phyloP scores from a whole-genome alignment of 2,888 invertebrate genomes.

The Drosophila siamana region DNA sequence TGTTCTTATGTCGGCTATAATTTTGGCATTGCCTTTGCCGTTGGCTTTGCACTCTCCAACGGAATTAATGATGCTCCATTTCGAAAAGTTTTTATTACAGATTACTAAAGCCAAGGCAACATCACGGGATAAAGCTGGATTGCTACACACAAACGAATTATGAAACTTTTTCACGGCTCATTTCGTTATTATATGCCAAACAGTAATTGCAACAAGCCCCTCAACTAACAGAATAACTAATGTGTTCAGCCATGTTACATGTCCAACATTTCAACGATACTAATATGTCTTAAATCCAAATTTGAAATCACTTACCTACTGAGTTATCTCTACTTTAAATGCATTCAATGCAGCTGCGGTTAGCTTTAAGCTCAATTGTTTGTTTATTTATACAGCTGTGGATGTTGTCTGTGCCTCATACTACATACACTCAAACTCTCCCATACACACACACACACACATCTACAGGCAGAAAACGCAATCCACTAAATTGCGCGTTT shows the following conservation, averaged over 20 bases:
- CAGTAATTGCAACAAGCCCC: conserved; percentile 1
- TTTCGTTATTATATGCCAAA: conserved; percentile 13
- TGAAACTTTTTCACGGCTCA: conserved; percentile 29
- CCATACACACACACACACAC: conserved; percentile 38
- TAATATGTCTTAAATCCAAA: background rate
- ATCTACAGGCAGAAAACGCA: conserved; percentile 53
- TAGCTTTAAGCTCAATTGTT: conserved; percentile 7
- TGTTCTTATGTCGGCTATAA: conserved; percentile 53
- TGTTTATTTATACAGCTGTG: conserved; percentile 14
- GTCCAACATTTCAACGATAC: background rate
- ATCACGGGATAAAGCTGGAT: conserved; percentile 25
- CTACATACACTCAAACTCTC: no score
- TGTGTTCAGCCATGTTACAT: background rate
- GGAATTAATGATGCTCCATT: conserved; percentile 59
- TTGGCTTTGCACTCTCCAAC: conserved; percentile 39
- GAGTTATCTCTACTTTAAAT: conserved; percentile 21
- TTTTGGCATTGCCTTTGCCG: conserved; percentile 54
- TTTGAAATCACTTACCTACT: conserved; percentile 7
- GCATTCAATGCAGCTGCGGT: conserved; percentile 23
- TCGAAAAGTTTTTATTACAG: conserved; percentile 60
- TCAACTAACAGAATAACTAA: background rate
- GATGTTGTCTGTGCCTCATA: conserved; percentile 17
- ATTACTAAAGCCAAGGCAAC: conserved; percentile 46
- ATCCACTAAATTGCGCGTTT: conserved; percentile 77
- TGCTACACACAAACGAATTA: conserved; percentile 30